phyloP scores from a whole-genome alignment of 2,797 vertebrate species.

The Liparis tanakae region DNA sequence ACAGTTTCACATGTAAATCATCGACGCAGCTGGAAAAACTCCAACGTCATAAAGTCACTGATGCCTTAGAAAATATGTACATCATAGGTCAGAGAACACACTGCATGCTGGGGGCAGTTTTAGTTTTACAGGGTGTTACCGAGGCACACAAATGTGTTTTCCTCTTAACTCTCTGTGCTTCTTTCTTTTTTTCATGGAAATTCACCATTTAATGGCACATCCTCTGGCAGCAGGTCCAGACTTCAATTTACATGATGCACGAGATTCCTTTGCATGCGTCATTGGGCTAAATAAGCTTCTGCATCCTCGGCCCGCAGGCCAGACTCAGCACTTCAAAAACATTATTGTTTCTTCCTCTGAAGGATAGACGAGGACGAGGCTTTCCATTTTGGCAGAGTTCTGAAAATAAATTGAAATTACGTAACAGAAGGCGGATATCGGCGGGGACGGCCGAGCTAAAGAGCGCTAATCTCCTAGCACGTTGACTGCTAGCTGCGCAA shows the following conservation, averaged over 20 bases:
- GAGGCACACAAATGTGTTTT: background rate
- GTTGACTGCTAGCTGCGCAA: background rate
- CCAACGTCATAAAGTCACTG: no score
- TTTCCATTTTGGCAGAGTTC: conserved; percentile 5
- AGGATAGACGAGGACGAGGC: background rate
- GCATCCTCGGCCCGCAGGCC: conserved; percentile 25
- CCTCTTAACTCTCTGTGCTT: background rate
- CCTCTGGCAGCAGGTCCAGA: conserved; percentile 19
- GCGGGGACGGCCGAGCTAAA: background rate
- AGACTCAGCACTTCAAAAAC: conserved; percentile 10
- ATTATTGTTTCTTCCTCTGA: conserved; percentile 16
- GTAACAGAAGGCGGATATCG: background rate
- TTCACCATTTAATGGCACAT: conserved; percentile 10
- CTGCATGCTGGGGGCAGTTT: background rate
- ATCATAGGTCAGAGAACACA: background rate
- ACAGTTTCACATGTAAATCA: no score
- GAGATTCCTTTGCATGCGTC: conserved; percentile 31
- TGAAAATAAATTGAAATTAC: background rate
- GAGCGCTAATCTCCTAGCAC: background rate
- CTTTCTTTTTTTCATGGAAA: conserved; percentile 16
- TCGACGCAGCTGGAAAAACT: no score
- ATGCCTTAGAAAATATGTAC: background rate
- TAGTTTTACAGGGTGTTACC: conserved; percentile 11
- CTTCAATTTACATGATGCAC: conserved; percentile 15
- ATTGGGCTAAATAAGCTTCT: conserved; percentile 36